Base-by-base conservation (phyloP, 2,888 invertebrate species). In the Opisthograptis luteolata region DNA sequence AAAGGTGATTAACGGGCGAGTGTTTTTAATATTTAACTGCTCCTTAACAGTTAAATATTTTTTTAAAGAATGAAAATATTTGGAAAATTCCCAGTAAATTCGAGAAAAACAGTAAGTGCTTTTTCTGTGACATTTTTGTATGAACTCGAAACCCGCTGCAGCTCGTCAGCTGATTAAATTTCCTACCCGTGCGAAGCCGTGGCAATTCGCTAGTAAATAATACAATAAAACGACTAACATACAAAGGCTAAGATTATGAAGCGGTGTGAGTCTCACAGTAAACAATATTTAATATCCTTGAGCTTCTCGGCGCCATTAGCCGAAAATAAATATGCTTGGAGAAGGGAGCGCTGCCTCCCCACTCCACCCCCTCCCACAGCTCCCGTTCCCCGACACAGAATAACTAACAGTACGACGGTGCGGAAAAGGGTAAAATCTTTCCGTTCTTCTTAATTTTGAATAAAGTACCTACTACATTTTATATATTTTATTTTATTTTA, bases 261-360 rank as follows among this genome's bases (percentile, higher is more conserved):
- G 68, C 72, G 67, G 69, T 66, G 60, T 58, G 64, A 73, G 71
- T 72, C 63, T 53, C 66, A 69, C 68, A 28, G 73, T 73, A 74
- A 79, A 79, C 76, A 76, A 71, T 79, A 76, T 84, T 83, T 84
- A 85, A 85, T 87, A 81, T 82, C 83, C 79, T 77, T 77, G 74
- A 79, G 77, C 81, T 80, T 67, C 73, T 73, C 77, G 73, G 62
- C 64, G 76, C 76, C 77, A 79, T 83, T 81, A 81, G 79, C 72
- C 77, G 70, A 81, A 84, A 84, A 87, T 85, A 87, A 87, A 86
- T 83, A 83, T 76, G 76, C 71, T 62, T 58, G 68, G 65, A 76
- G 67, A 76, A 73, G 72, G 75, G 81, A 74, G 78, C 75, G 79
- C 74, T 66, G 69, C 74, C 78, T 65, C 70, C 74, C 71, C 56